Evolutionary conservation across 2,113 vertebrate species (phyloP).

Genomic region (Protobothrops flavoviridis): DNA sequence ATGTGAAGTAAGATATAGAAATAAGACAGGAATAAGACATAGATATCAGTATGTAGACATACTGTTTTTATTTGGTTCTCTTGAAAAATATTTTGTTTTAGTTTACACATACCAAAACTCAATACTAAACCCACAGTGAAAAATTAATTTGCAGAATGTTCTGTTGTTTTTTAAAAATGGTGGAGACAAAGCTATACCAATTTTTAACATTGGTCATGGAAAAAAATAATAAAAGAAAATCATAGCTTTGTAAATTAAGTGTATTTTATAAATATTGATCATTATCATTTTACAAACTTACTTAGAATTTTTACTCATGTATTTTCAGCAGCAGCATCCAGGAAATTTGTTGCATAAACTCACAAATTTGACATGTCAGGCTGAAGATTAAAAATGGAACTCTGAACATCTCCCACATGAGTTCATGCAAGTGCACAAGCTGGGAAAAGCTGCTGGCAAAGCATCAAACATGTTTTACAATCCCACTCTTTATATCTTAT

Average conservation of each 20-base stretch:
- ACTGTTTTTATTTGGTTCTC: neutral
- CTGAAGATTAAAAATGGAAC: neutral
- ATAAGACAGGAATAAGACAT: neutral
- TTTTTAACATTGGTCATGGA: neutral
- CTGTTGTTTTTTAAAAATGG: constrained; percentile 13
- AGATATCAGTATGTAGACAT: neutral
- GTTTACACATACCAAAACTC: neutral
- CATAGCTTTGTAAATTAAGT: neutral
- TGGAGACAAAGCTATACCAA: neutral
- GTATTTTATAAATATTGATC: neutral
- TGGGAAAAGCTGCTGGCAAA: constrained; percentile 10
- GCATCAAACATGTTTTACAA: neutral
- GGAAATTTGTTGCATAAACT: neutral
- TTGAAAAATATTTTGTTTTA: neutral
- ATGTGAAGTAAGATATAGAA: neutral
- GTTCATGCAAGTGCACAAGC: neutral
- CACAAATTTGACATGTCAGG: neutral
- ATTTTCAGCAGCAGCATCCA: neutral
- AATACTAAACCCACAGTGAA: neutral
- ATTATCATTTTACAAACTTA: neutral
- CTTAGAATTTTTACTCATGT: neutral
- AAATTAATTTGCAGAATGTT: constrained; percentile 24
- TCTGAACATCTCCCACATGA: neutral
- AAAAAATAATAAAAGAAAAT: neutral
- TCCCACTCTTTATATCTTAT: neutral